These are phyloP conservation scores for Rhegmatorhina hoffmannsi DNA, from an alignment of 2,113 vertebrate genomes.

Conservation along the genomic window DNA sequence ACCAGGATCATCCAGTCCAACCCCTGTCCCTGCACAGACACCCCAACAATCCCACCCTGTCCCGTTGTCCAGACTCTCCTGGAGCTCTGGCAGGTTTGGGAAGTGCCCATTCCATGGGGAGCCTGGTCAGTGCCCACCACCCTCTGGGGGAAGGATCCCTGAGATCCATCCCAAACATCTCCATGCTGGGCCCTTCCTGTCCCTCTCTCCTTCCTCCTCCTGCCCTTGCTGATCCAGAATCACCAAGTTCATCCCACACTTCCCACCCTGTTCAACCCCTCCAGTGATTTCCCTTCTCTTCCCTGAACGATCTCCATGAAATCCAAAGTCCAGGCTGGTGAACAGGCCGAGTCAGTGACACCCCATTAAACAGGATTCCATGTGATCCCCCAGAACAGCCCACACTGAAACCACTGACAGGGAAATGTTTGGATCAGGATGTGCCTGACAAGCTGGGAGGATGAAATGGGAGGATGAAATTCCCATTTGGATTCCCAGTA, in stretches of 20 bases:
- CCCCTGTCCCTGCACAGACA: no score
- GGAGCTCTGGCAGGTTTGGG: no score
- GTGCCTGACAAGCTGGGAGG: background rate
- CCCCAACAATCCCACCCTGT: no score
- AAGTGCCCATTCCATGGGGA: no score
- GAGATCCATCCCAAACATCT: background rate
- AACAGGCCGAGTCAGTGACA: background rate
- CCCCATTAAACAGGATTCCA: constrained; percentile 24
- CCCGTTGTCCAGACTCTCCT: no score
- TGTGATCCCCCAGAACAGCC: background rate
- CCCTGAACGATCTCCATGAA: background rate
- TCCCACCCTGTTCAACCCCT: background rate
- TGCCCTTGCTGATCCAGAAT: background rate
- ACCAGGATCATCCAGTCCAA: no score
- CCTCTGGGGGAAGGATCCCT: background rate
- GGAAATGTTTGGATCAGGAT: background rate
- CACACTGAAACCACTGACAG: background rate
- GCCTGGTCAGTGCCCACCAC: no score
- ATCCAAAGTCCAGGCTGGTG: background rate
- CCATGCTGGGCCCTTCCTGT: fast-evolving
- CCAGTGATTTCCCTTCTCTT: background rate
- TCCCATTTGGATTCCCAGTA: background rate
- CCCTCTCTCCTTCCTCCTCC: background rate
- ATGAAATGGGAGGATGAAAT: background rate
- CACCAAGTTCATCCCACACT: background rate